A percentile compares a stretch with the other conserved stretches of the same genome.
Evolutionary conservation across 64 coral and sea anemone genomes (phyloP).

Genomic region (Montipora efflorescens): DNA sequence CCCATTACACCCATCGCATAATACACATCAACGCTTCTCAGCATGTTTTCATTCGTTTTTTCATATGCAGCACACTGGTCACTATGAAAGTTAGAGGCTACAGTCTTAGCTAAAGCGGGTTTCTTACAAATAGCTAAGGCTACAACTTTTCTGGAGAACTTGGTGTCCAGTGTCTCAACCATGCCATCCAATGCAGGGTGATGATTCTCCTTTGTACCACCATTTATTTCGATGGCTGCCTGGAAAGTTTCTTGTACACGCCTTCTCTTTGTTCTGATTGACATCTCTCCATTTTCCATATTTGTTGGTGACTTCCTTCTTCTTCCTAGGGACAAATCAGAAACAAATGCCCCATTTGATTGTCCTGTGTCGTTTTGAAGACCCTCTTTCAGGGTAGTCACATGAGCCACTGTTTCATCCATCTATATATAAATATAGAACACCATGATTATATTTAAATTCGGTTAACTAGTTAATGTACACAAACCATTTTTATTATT

Average conservation of each 20-base stretch:
- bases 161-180: conserved; percentile 26
- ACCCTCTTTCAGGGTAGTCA: conserved; percentile 26
- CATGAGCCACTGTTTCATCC: conserved; percentile 7
- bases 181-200: conserved; percentile 30
- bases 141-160: conserved; percentile 30
- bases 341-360: conserved; percentile 23
- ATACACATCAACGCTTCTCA: conserved; percentile 59
- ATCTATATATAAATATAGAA: conserved; percentile 5
- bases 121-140: conserved; percentile 14
- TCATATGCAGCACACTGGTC: conserved; percentile 35
- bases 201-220: background rate
- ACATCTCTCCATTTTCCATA: conserved; percentile 11
- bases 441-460: background rate
- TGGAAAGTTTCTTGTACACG: conserved; percentile 45
- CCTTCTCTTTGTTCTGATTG: conserved; percentile 40
- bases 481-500: background rate
- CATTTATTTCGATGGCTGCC: conserved; percentile 46
- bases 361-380: background rate
- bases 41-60: conserved; percentile 56
- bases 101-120: background rate
- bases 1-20: conserved; percentile 76
- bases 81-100: background rate
- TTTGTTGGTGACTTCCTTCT: conserved; percentile 35
- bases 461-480: background rate
- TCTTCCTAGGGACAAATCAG: background rate